These are phyloP conservation scores for Caenorhabditis latens DNA, from an alignment of 1,140 invertebrate species.

Conservation along the genomic window DNA sequence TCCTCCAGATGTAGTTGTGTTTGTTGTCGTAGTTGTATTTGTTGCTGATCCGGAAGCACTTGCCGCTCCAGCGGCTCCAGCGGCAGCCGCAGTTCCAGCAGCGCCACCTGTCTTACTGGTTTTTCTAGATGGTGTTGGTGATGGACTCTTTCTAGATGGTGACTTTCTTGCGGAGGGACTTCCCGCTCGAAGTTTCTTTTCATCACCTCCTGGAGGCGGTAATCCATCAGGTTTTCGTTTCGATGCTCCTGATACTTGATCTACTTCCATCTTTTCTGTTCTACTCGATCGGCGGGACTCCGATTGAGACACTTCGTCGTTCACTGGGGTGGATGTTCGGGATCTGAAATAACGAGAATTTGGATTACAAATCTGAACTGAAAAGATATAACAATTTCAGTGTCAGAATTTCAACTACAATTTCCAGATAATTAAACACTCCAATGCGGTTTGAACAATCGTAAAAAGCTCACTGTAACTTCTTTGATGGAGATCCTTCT, in stretches of 20 bases:
- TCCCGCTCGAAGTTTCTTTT: constrained; percentile 53
- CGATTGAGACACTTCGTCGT: constrained; percentile 65
- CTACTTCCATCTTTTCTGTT: constrained; percentile 67
- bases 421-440: too few relatives aligned
- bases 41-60: constrained; percentile 14
- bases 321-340: constrained; percentile 73
- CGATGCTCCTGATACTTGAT: constrained; percentile 60
- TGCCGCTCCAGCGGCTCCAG: not conserved
- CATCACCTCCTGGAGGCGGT: constrained; percentile 55
- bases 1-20: not conserved
- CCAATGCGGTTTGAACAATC: too few relatives aligned
- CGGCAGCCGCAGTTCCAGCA: not conserved
- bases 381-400: too few relatives aligned
- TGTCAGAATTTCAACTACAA: not conserved
- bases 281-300: constrained; percentile 59
- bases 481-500: constrained; percentile 61
- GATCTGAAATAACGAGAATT: constrained; percentile 58
- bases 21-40: not conserved
- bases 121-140: constrained; percentile 45
- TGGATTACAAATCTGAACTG: too few relatives aligned
- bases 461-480: constrained; percentile 32
- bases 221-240: constrained; percentile 65
- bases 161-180: constrained; percentile 55
- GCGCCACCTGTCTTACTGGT: constrained; percentile 1
- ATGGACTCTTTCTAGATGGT: constrained; percentile 52